Percentiles rank a stretch among this genome's conserved stretches.
Evolutionary conservation across 2,797 vertebrate genomes (phyloP).

Genomic region (Macropus fuliginosus): DNA sequence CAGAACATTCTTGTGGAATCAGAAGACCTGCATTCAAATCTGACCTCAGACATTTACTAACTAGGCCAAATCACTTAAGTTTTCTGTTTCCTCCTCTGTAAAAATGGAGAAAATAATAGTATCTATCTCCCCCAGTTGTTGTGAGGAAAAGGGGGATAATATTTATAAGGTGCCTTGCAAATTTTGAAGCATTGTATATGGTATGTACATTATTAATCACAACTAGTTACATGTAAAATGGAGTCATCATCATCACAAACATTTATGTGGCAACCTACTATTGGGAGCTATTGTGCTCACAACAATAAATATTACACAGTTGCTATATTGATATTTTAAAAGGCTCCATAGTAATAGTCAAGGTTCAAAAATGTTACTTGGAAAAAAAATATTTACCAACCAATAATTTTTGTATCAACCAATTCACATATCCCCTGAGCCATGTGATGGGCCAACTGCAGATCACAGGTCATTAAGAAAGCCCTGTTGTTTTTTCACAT

Average conservation of each 20-base stretch:
- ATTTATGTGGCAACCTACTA: too few relatives aligned
- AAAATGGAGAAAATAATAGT: neutral
- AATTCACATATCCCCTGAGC: slow-evolving; percentile 1
- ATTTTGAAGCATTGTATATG: neutral
- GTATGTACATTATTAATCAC: too few relatives aligned
- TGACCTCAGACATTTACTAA: neutral
- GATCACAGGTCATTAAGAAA: neutral
- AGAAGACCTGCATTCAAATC: neutral
- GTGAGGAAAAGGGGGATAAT: neutral
- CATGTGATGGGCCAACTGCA: neutral
- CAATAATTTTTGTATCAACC: neutral
- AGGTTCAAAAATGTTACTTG: slow-evolving; percentile 41
- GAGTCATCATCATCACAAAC: too few relatives aligned
- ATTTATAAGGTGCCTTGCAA: neutral
- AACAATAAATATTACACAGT: neutral
- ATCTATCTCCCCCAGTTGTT: neutral
- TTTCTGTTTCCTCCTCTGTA: neutral
- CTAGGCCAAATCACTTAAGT: neutral
- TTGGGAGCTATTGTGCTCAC: neutral
- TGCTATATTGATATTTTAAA: slow-evolving; percentile 37
- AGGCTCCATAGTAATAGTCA: neutral
- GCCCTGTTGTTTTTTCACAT: neutral
- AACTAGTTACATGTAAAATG: too few relatives aligned
- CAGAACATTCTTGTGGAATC: neutral
- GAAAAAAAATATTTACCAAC: slow-evolving; percentile 12